A percentile compares a stretch with the other conserved stretches of the same genome.
Evolutionary conservation across 2,888 invertebrate species (phyloP).

Genomic region (Drosophila kuntzei): DNA sequence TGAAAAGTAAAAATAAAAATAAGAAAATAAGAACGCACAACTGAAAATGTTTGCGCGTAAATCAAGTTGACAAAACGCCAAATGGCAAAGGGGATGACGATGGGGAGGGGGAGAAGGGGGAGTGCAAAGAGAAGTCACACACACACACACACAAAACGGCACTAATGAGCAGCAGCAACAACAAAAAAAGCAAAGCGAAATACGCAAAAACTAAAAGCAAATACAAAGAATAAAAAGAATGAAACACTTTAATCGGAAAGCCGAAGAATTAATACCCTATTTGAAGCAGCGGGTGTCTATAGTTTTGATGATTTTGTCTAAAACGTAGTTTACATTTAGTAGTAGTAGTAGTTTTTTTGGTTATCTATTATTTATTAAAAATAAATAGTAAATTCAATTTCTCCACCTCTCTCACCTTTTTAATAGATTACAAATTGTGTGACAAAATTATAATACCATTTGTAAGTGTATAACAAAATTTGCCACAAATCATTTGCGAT

Average conservation of each 20-base stretch:
- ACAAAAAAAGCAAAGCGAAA: slow-evolving; percentile 58
- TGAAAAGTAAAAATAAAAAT: slow-evolving; percentile 35
- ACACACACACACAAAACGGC: slow-evolving; percentile 54
- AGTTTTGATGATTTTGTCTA: too few species aligned
- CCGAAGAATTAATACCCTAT: slow-evolving; percentile 9
- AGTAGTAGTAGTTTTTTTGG: too few species aligned
- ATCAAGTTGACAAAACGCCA: slow-evolving; percentile 77
- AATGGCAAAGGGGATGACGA: slow-evolving; percentile 23
- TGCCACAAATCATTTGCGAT: slow-evolving; percentile 78
- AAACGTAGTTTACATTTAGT: too few species aligned
- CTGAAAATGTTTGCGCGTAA: slow-evolving; percentile 70
- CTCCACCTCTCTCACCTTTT: too few species aligned
- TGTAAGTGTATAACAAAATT: slow-evolving; percentile 49
- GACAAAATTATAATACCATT: background rate
- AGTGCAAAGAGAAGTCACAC: slow-evolving; percentile 32
- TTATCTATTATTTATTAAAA: too few species aligned
- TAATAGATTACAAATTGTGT: background rate
- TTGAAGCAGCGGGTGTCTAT: background rate
- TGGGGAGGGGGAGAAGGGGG: background rate
- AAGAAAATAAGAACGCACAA: slow-evolving; percentile 23
- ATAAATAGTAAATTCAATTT: too few species aligned
- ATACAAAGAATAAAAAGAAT: slow-evolving; percentile 33
- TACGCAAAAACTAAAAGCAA: slow-evolving; percentile 67
- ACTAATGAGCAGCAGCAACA: slow-evolving; percentile 73
- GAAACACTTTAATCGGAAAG: background rate